Evolutionary conservation across 1,140 invertebrate species (phyloP).

Genomic region (Saccostrea glomerata): DNA sequence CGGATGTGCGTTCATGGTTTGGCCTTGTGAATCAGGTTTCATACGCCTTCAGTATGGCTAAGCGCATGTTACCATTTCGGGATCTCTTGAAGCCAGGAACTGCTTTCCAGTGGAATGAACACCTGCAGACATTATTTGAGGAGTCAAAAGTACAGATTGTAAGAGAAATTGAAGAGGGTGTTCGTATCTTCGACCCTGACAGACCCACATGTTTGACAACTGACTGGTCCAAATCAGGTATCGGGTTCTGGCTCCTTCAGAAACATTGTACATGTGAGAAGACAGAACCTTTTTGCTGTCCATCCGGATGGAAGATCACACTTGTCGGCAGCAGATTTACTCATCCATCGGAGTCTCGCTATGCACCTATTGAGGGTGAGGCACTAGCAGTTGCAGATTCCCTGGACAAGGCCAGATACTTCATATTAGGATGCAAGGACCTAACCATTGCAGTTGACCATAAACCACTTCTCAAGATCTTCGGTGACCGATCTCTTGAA

Average conservation of each 20-base stretch:
- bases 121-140: slow-evolving; percentile 36
- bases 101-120: slow-evolving; percentile 52
- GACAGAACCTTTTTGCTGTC: slow-evolving; percentile 57
- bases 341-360: slow-evolving; percentile 62
- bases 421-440: neutral
- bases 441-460: too few species aligned
- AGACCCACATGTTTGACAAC: slow-evolving; percentile 63
- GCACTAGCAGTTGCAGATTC: slow-evolving; percentile 62
- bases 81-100: too few species aligned
- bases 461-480: too few species aligned
- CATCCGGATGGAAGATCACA: slow-evolving; percentile 44
- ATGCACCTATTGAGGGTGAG: slow-evolving; percentile 64
- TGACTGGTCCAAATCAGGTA: slow-evolving; percentile 61
- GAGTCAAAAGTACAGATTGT: slow-evolving; percentile 50
- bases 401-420: slow-evolving; percentile 60
- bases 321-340: slow-evolving; percentile 61
- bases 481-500: too few species aligned
- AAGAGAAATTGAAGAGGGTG: slow-evolving; percentile 62
- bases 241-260: slow-evolving; percentile 65
- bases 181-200: slow-evolving; percentile 31
- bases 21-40: too few species aligned
- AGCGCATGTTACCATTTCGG: too few species aligned
- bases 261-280: slow-evolving; percentile 47
- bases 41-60: too few species aligned
- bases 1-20: too few species aligned